A percentile compares a stretch with the other conserved stretches of the same genome.
Evolutionary conservation across 2,113 vertebrate species (phyloP).

Genomic region (Gobiocypris rarus): DNA sequence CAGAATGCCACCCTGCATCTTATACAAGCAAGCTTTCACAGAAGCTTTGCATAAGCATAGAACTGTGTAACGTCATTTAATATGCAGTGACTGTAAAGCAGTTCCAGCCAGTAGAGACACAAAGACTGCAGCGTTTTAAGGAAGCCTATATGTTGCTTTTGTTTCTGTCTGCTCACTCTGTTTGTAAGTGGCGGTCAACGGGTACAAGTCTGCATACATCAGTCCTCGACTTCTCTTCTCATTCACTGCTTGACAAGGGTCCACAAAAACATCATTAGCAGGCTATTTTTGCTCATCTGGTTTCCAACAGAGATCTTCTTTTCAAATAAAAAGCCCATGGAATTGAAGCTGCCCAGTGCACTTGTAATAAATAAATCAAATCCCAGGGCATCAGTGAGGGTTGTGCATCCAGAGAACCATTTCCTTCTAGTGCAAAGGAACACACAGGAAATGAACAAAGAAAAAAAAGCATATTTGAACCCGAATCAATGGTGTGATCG

Average conservation of each 20-base stretch:
- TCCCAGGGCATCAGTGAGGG: not conserved
- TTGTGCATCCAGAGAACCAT: not conserved
- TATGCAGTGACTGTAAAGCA: slow-evolving; percentile 25
- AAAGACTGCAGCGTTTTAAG: not conserved
- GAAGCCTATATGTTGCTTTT: slow-evolving; percentile 16
- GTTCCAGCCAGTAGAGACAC: not conserved
- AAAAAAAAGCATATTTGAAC: no score
- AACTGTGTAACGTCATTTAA: slow-evolving; percentile 2
- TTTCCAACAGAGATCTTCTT: slow-evolving; percentile 38
- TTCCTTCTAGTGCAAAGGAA: not conserved
- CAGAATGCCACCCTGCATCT: not conserved
- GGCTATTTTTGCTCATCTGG: slow-evolving; percentile 42
- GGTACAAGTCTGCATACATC: slow-evolving; percentile 34
- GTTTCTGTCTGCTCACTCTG: not conserved
- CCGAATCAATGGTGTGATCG: no score
- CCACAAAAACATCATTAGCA: slow-evolving; percentile 30
- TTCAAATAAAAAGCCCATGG: slow-evolving; percentile 38
- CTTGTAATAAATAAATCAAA: not conserved
- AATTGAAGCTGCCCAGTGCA: slow-evolving; percentile 20
- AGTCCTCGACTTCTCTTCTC: slow-evolving; percentile 25
- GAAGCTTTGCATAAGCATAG: slow-evolving; percentile 20
- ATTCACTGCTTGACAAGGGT: slow-evolving; percentile 20
- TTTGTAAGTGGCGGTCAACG: slow-evolving; percentile 26
- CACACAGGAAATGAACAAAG: no score
- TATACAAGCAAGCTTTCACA: not conserved